Evolutionary conservation across 2,888 invertebrate species (phyloP), one percentile per base, ranked within the genome.

Genomic region (Ommatoiulus sabulosus): DNA sequence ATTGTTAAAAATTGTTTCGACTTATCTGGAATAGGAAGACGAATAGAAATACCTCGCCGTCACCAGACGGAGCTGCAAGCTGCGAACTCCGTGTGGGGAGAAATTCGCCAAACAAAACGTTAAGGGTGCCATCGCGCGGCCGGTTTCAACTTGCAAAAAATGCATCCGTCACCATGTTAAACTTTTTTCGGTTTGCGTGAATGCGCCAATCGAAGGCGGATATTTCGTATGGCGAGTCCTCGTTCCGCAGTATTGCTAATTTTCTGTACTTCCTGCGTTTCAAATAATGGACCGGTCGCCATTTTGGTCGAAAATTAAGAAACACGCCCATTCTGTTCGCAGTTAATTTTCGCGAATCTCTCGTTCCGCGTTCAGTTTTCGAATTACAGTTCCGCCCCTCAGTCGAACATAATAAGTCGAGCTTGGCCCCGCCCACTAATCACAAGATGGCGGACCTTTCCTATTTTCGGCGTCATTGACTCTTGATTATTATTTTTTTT

Each of bases 361-460:
- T 5, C 72, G 72, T 46, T n/a, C n/a, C n/a, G n/a, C n/a, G n/a
- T n/a, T n/a, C n/a, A n/a, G n/a, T n/a, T n/a, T 57, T 57, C 57
- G 57, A 57, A 57, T 57, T 15, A 0, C 10, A n/a, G 57, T n/a
- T n/a, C 57, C 57, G 2, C 57, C 57, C n/a, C 17, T 10, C n/a
- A 15, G 57, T 8, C 46, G 6, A 46, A 46, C 46, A 46, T 8
- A 46, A 46, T 46, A 46, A 46, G 46, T 46, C 46, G 46, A 4
- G 46, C 46, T 46, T 4, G 46, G 17, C 57, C 57, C 15, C 57
- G 57, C 57, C 57, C 57, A 57, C 57, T 57, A 57, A 57, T 57
- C 57, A n/a, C 57, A 57, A 57, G 57, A 57, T 57, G 57, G 57
- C 57, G 57, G 57, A 15, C 57, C n/a, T n/a, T n/a, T n/a, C n/a